phyloP scores from a whole-genome alignment of 1,140 invertebrate species.

The Pomacea maculata region DNA sequence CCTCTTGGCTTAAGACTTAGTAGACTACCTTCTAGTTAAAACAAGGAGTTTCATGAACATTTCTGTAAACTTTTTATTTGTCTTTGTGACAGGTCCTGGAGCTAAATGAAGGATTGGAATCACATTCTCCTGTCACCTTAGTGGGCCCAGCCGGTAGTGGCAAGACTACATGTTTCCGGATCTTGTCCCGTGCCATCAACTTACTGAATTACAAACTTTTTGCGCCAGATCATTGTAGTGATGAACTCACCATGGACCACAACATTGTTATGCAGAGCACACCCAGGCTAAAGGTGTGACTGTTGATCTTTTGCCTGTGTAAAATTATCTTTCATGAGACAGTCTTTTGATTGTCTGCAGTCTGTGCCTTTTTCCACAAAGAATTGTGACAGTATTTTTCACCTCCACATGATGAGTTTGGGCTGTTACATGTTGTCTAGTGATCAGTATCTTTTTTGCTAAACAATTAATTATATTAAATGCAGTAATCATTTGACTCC shows the following conservation, averaged over 20 bases:
- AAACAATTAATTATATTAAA: too few species aligned
- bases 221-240: conserved; percentile 56
- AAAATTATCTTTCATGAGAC: neutral
- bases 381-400: too few species aligned
- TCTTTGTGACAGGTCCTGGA: conserved; percentile 54
- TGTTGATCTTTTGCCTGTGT: neutral
- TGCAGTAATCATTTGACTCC: too few species aligned
- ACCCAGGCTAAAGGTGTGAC: conserved; percentile 47
- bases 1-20: neutral
- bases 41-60: neutral
- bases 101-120: conserved; percentile 52
- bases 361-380: neutral
- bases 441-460: too few species aligned
- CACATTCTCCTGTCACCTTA: conserved; percentile 54
- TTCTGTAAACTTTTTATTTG: neutral
- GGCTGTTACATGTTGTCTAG: too few species aligned
- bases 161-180: conserved; percentile 54
- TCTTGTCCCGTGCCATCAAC: conserved; percentile 57
- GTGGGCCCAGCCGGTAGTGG: conserved; percentile 58
- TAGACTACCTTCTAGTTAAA: neutral
- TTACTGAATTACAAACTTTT: conserved; percentile 56
- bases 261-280: conserved; percentile 39
- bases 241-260: conserved; percentile 50
- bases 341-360: neutral
- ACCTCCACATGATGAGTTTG: too few species aligned